These are phyloP conservation scores for Holacanthella duospinosa DNA, from an alignment of 2,888 invertebrate genomes.

Conservation along the genomic window DNA sequence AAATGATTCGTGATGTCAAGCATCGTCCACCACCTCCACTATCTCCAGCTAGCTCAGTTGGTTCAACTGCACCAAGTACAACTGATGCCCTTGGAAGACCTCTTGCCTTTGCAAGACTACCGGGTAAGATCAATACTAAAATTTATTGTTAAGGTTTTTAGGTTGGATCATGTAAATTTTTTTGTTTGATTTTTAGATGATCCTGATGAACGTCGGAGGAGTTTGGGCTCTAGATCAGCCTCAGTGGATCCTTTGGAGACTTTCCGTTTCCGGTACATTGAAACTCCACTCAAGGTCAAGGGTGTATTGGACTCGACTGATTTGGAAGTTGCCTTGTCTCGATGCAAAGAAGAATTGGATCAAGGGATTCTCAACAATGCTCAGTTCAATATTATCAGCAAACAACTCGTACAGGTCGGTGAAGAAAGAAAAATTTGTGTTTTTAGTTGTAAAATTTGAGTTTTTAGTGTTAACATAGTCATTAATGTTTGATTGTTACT, in stretches of 20 bases:
- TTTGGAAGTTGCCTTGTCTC: constrained; percentile 19
- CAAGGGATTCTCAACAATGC: constrained; percentile 23
- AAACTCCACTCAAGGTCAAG: constrained; percentile 15
- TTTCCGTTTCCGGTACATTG: constrained; percentile 28
- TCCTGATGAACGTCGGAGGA: constrained; percentile 32
- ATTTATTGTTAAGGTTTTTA: constrained; percentile 8
- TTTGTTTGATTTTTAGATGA: constrained; percentile 25
- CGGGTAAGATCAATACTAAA: constrained; percentile 41
- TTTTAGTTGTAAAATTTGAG: too few species aligned
- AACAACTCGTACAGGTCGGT: constrained; percentile 29
- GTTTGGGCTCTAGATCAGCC: constrained; percentile 24
- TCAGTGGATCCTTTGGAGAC: constrained; percentile 33
- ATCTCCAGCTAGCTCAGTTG: constrained; percentile 30
- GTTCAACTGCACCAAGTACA: constrained; percentile 17
- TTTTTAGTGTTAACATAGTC: too few species aligned
- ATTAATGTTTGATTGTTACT: neutral
- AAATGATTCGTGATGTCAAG: constrained; percentile 14
- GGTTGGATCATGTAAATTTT: neutral
- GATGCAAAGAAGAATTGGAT: constrained; percentile 29
- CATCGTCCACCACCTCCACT: constrained; percentile 28
- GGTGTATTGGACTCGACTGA: constrained; percentile 22
- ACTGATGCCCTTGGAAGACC: constrained; percentile 55
- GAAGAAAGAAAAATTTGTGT: too few species aligned
- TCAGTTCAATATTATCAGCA: constrained; percentile 26
- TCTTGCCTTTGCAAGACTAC: constrained; percentile 49